Percentiles rank a stretch among this genome's conserved stretches.
Conservation (phyloP, 1,140 invertebrate species). For the Bombus sylvicola region DNA sequence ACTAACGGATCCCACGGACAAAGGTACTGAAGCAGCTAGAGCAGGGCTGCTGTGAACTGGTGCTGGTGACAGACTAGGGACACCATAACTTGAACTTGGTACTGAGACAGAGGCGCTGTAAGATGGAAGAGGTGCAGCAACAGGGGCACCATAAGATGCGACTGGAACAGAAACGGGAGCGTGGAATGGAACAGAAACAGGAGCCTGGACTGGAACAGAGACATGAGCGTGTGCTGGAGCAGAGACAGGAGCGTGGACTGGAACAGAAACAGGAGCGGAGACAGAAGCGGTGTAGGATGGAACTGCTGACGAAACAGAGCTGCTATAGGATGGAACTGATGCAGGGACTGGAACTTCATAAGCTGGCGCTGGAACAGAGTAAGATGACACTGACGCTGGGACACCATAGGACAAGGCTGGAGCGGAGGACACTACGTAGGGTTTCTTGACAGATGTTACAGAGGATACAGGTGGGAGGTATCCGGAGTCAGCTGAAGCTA, state of each 20-base stretch:
- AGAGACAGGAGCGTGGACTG: no score
- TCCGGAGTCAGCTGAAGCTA: not conserved
- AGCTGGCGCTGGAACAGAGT: not conserved
- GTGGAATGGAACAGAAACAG: no score
- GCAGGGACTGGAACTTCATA: not conserved
- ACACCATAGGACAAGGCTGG: not conserved
- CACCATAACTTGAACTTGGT: not conserved
- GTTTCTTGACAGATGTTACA: not conserved
- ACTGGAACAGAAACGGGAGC: no score
- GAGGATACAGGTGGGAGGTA: slow-evolving; percentile 17
- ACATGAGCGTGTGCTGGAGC: no score
- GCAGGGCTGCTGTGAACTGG: not conserved
- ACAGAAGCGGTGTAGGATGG: not conserved
- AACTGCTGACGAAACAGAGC: not conserved
- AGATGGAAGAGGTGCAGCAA: slow-evolving; percentile 12
- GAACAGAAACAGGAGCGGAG: not conserved
- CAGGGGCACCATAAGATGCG: not conserved
- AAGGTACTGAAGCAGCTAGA: slow-evolving; percentile 57
- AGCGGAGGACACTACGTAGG: not conserved
- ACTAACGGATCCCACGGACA: not conserved
- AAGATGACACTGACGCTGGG: not conserved
- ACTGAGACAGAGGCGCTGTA: not conserved
- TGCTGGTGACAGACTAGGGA: not conserved
- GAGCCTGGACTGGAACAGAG: no score
- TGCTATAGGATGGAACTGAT: not conserved